Base-by-base conservation (phyloP, 2,888 invertebrate genomes). In the Cordilura impudica region DNA sequence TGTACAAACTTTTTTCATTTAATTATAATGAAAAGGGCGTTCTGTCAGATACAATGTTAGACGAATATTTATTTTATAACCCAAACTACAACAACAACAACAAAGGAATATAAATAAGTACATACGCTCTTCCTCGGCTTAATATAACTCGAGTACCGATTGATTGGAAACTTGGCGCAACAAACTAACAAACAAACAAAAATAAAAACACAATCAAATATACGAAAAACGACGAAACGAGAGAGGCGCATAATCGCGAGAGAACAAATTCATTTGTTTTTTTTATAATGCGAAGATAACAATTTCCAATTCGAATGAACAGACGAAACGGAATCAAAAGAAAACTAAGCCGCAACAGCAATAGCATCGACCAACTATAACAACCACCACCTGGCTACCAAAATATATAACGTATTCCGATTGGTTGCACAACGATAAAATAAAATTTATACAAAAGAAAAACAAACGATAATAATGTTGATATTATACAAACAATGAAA, bases 301-400 rank as follows among this genome's bases (percentile, higher is more conserved):
- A 83, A 83, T 85, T 84, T 84, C 82, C 73, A 75, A 75, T 66
- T 75, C 71, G 39, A 51, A 75, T 75, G 47, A 51, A 75, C 71
- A 51, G 54, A 66, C 54, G 56, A 66, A 61, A 39, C 12, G 47
- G n/a, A 72, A 76, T 76, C 51, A 70, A 53, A 67, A 65, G 60
- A 39, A 72, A 67, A 39, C 10, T 14, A 70, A 39, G 26, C 61
- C 45, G 45, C 70, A 51, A 53, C 65, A 39, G 23, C 18, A 58
- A 49, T 19, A 67, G 61, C 47, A 69, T 43, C 61, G 49, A 65
- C 56, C 53, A 71, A 31, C 26, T 23, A 87, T 84, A 83, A 8
- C 82, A 84, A 83, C 84, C 81, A 71, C 84, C 85, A 86, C 85
- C 86, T 86, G 84, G 84, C 82, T 65, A 70, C 51, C 78, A 82